Percentiles rank a stretch among this genome's conserved stretches.
Evolutionary conservation across 2,888 invertebrate species (phyloP).

Genomic region (Criorhina ranunculi): DNA sequence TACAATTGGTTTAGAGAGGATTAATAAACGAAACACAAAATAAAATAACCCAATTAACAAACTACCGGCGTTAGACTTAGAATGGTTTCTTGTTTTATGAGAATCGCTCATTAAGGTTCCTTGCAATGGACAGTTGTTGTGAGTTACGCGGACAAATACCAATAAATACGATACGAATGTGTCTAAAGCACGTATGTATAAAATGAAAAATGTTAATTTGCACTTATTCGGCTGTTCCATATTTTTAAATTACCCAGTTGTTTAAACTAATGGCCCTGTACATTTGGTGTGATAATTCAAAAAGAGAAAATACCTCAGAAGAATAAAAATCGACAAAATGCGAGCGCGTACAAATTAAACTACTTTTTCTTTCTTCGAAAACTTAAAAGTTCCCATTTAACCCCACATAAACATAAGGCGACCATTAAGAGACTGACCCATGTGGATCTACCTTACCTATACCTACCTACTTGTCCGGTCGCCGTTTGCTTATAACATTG

Average conservation of each 20-base stretch:
- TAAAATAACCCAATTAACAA: too few species aligned
- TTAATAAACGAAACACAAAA: too few species aligned
- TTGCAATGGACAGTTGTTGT: too few species aligned
- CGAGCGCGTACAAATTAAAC: constrained; percentile 69
- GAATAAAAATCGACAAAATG: constrained; percentile 60
- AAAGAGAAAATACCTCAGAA: constrained; percentile 48
- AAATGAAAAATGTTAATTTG: constrained; percentile 8
- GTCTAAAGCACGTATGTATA: constrained; percentile 12
- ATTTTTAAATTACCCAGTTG: constrained; percentile 66
- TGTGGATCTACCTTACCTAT: neutral
- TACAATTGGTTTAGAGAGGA: too few species aligned
- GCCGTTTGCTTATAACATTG: constrained; percentile 30
- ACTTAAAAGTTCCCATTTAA: constrained; percentile 49
- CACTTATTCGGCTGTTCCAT: constrained; percentile 16
- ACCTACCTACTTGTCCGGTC: neutral
- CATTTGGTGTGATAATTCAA: constrained; percentile 69
- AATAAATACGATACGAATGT: neutral
- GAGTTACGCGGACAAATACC: too few species aligned
- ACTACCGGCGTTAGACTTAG: too few species aligned
- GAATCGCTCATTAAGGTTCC: too few species aligned
- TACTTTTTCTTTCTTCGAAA: constrained; percentile 51
- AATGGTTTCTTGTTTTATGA: too few species aligned
- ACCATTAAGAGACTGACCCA: constrained; percentile 61
- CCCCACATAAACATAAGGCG: constrained; percentile 56
- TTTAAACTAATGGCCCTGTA: constrained; percentile 62